Evolutionary conservation across 2,797 vertebrate species (phyloP).

Genomic region (Neosalanx taihuensis): DNA sequence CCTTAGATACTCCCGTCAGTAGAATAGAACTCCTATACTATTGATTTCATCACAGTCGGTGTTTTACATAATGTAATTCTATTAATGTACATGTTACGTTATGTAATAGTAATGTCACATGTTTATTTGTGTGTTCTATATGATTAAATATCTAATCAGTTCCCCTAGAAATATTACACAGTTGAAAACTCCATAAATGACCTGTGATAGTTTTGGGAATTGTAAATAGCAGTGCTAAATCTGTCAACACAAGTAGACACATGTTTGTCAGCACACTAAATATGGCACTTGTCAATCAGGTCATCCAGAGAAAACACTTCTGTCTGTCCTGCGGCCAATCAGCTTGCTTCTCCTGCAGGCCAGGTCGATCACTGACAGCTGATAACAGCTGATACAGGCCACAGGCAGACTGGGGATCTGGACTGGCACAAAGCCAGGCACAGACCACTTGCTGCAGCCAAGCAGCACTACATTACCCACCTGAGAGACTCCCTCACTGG

Average conservation of each 20-base stretch:
- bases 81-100: no score
- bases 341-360: constrained; percentile 10
- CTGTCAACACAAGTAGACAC: not conserved
- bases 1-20: no score
- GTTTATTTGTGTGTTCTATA: no score
- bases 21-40: no score
- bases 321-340: not conserved
- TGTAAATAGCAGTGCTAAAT: not conserved
- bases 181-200: not conserved
- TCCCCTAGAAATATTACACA: no score
- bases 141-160: not conserved
- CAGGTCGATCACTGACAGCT: constrained; percentile 30
- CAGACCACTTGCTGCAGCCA: not conserved
- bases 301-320: constrained; percentile 1
- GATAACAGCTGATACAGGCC: constrained; percentile 28
- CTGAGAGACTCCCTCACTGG: not conserved
- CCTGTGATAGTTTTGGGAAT: not conserved
- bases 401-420: constrained; percentile 3
- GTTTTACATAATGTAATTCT: no score
- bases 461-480: not conserved
- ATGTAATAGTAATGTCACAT: no score
- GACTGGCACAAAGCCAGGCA: not conserved
- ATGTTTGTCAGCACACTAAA: not conserved
- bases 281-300: not conserved
- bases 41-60: no score